Base-by-base conservation (phyloP, 2,113 vertebrate genomes). In the Ellobius talpinus region DNA sequence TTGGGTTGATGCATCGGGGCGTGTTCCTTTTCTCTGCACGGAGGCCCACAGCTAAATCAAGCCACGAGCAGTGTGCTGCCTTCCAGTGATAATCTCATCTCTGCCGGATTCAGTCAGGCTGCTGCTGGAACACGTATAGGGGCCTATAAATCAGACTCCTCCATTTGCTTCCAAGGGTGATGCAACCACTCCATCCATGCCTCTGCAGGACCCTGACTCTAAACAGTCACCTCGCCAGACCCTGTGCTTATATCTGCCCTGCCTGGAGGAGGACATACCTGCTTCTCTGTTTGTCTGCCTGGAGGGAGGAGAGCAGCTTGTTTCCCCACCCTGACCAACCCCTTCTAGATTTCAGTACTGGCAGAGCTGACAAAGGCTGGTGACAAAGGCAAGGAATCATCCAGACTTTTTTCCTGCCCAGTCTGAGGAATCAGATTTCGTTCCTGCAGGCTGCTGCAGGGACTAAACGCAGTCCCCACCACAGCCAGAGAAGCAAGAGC, bases 21-120 rank as follows among this genome's bases (percentile, higher is more conserved):
- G 1, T 11, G 61, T 39, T 63, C 88, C 70, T 82, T 24, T 26
- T 87, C 74, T 58, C 74, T 21, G 36, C 14, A 50, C 70, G 10
- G 39, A 31, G 91, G 74, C 14, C 68, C 7, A 2, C 33, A 19
- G 66, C 95, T 97, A 66, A 87, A 73, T 72, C 55, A 89, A 95
- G 66, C 93, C 74, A 65, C 8, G 70, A 78, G 63, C 70, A 26
- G 17, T 16, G 65, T 21, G 45, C 68, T 55, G 74, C 72, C 72
- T 42, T 14, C 21, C 78, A 52, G 84, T 0, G 55, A n/a, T 7
- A 0, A 1, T 26, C 47, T 79, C 77, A 2, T 9, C 1, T 1
- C 1, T 4, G 36, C n/a, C 47, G 79, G 82, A 76, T 29, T 42
- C 70, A 21, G 5, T n/a, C 0, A 47, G 61, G 12, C 55, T 39